These are phyloP conservation scores for Bungarus multicinctus DNA, from an alignment of 2,113 vertebrate species.

Conservation along the genomic window DNA sequence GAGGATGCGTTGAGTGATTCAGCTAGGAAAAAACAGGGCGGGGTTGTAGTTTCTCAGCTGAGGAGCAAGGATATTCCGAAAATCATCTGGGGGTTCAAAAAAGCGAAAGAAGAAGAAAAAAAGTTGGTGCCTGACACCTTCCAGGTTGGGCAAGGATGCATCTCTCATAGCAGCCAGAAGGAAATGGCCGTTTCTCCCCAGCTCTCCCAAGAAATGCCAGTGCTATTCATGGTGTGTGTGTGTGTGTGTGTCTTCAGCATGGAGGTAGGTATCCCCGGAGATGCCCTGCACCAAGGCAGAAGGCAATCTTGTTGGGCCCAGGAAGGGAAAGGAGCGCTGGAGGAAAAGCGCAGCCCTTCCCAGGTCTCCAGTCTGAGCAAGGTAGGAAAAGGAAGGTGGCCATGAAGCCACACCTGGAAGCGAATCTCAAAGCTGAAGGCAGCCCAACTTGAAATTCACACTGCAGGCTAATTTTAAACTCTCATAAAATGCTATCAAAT, in stretches of 20 bases:
- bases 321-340: neutral
- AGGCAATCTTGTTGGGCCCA: no score
- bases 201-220: neutral
- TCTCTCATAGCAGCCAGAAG: neutral
- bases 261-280: neutral
- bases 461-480: conserved; percentile 59
- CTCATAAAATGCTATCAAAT: conserved; percentile 41
- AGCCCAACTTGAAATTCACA: conserved; percentile 35
- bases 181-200: neutral
- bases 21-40: conserved; percentile 61
- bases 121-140: conserved; percentile 49
- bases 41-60: conserved; percentile 47
- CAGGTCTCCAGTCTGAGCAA: neutral
- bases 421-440: conserved; percentile 31
- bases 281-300: neutral
- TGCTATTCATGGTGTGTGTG: neutral
- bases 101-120: no score
- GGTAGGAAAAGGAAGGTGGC: conserved; percentile 15
- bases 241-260: neutral
- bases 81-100: conserved; percentile 38
- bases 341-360: neutral
- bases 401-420: neutral
- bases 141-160: conserved; percentile 50
- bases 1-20: conserved; percentile 63
- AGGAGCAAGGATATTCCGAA: conserved; percentile 71